Evolutionary conservation across 2,888 invertebrate genomes (phyloP), one percentile per base, ranked within the genome.

Genomic region (Drosophila algonquin): DNA sequence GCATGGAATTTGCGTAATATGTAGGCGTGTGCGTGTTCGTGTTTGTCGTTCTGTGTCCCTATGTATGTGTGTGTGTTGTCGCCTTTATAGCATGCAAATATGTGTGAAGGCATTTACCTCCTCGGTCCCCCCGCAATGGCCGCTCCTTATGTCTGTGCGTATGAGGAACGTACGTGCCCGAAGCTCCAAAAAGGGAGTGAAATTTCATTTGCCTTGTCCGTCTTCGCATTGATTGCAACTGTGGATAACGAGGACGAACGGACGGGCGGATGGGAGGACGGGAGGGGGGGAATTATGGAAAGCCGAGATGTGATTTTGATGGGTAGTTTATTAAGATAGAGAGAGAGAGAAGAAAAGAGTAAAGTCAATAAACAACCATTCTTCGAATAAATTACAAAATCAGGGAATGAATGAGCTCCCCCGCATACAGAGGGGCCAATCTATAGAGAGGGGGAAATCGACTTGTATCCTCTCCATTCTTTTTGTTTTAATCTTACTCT

Each of bases 1-100:
- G 87, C 82, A 84, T 87, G 87, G 87, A 87, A 85, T 85, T 87
- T 80, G 80, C 80, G 81, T 81, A 86, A 80, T 78, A 75, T 77
- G 77, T 77, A 67, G 79, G 79, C 75, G 55, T 73, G 52, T 58
- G 54, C 46, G 48, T 24, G 30, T 21, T 1, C 30, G 8, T 8
- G 30, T 30, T 30, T 30, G 30, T 30, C 30, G 30, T 30, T 30
- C 30, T 8, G 8, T 30, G 30, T 30, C 2, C 0, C 8, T 18
- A 46, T 56, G 40, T 46, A 14, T 61, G 52, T 56, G 51, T 57
- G 16, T 50, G 54, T 64, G 57, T 59, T 56, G 62, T 54, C 63
- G 73, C 74, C 73, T 74, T 74, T 73, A 74, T 63, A 68, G 73
- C 73, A 73, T 74, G 74, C 74, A 74, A 73, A 74, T 74, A 74